Base-by-base conservation (phyloP, 2,797 vertebrate species). In the Lophotriccus pileatus region DNA sequence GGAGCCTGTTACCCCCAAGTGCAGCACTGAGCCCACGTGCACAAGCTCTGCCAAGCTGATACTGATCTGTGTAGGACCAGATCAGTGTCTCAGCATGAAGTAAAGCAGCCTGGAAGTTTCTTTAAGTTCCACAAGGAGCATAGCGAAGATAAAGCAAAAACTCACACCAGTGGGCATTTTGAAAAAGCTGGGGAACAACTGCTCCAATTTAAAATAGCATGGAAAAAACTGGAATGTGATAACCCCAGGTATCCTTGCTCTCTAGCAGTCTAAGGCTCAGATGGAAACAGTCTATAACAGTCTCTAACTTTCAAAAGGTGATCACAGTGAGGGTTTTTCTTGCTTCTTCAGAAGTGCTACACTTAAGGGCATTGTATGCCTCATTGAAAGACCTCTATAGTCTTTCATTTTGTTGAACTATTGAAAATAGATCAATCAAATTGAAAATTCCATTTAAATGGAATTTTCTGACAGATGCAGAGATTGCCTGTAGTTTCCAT, bases 21-120 rank as follows among this genome's bases (percentile, higher is more conserved):
- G 14, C 0, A 6, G 19, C n/a, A 47, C 36, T 0, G 0, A 82
- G 49, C 24, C 27, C 24, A 36, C 0, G 2, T 6, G 19, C 34
- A 23, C 0, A 5, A 69, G 25, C 27, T 68, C 60, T 81, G 53
- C 49, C 60, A 69, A 22, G 37, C 37, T 4, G 5, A 34, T 0
- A 3, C 47, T 49, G 68, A 20, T 46, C 34, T 53, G 19, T 16
- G 27, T 49, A 28, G 37, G 37, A 69, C 10, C 37, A 32, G 44
- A 36, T 47, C 4, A 0, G 0, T 28, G 14, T 47, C 34, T 84
- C 49, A 36, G 36, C 59, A 60, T 28, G 55, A 76, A 72, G 28
- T 52, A 64, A 72, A 44, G 23, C 14, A 56, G 21, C 3, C 4
- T 52, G 32, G 20, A 68, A 68, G 55, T 44, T 36, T n/a, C 16